Percentiles rank a stretch among this genome's conserved stretches.
Conservation (phyloP, 2,888 invertebrate genomes). For the Volucella zonaria region DNA sequence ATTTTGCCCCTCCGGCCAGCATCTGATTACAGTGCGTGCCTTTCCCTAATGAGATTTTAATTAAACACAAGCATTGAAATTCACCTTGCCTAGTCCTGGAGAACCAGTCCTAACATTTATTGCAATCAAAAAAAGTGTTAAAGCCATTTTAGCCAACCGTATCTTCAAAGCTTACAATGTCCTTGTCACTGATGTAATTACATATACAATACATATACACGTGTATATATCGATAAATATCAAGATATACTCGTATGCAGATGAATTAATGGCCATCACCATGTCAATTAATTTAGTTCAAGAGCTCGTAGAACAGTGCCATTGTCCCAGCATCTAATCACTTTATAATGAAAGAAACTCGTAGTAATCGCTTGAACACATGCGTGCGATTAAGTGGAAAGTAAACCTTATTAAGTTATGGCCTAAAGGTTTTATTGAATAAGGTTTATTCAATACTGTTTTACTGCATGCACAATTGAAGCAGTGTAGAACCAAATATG, state of each 20-base stretch:
- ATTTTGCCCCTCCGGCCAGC: constrained; percentile 12
- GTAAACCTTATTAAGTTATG: constrained; percentile 46
- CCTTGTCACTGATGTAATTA: constrained; percentile 11
- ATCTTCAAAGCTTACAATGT: constrained; percentile 64
- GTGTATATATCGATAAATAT: background rate
- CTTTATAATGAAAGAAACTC: constrained; percentile 57
- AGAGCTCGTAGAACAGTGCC: constrained; percentile 3
- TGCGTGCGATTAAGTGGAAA: constrained; percentile 60
- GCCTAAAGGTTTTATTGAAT: constrained; percentile 19
- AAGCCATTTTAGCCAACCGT: constrained; percentile 36
- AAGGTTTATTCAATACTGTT: constrained; percentile 38
- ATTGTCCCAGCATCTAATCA: constrained; percentile 43
- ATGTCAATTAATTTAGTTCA: constrained; percentile 60
- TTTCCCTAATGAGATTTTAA: constrained; percentile 71
- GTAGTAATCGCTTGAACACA: background rate
- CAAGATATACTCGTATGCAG: constrained; percentile 46
- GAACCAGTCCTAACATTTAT: constrained; percentile 57
- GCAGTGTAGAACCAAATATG: too few species aligned
- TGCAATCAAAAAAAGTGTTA: constrained; percentile 48
- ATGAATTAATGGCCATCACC: constrained; percentile 57
- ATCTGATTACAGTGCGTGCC: constrained; percentile 66
- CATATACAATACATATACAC: too few species aligned
- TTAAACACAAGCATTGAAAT: constrained; percentile 66
- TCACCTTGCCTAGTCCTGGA: constrained; percentile 27
- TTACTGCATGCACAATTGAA: constrained; percentile 2